Percentiles rank a stretch among this genome's conserved stretches.
These are phyloP conservation scores for Synanthedon myopaeformis DNA, from an alignment of 2,888 invertebrate genomes.

Conservation along the genomic window DNA sequence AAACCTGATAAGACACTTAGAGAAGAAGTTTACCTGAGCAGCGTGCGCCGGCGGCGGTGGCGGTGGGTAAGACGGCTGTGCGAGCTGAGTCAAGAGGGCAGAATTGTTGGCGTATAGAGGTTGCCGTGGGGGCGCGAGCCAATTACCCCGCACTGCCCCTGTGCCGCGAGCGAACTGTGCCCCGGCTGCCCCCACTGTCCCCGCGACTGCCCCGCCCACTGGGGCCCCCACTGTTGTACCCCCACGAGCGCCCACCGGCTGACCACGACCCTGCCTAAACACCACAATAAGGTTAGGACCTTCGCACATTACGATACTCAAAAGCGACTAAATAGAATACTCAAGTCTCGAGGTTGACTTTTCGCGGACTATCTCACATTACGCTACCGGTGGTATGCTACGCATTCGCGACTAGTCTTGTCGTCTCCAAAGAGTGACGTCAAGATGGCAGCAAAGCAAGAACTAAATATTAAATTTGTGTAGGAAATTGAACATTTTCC, in stretches of 20 bases:
- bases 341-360: too few species aligned
- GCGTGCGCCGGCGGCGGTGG: conserved; percentile 36
- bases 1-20: too few species aligned
- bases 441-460: too few species aligned
- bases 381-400: too few species aligned
- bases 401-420: too few species aligned
- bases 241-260: conserved; percentile 3
- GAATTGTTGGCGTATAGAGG: conserved; percentile 53
- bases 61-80: conserved; percentile 72
- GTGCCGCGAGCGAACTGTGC: conserved; percentile 16
- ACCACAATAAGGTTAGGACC: neutral
- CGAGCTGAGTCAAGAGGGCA: conserved; percentile 73
- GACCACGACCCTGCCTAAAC: conserved; percentile 29
- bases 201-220: conserved; percentile 9
- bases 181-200: conserved; percentile 8
- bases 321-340: too few species aligned
- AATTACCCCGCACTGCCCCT: conserved; percentile 19
- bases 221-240: conserved; percentile 5
- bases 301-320: too few species aligned
- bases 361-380: too few species aligned
- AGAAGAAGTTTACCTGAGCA: neutral
- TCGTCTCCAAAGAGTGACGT: too few species aligned
- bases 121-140: conserved; percentile 39
- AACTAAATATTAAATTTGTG: too few species aligned
- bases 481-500: too few species aligned